These are phyloP conservation scores for Mesitornis unicolor DNA, from an alignment of 2,113 vertebrate genomes.

Conservation along the genomic window DNA sequence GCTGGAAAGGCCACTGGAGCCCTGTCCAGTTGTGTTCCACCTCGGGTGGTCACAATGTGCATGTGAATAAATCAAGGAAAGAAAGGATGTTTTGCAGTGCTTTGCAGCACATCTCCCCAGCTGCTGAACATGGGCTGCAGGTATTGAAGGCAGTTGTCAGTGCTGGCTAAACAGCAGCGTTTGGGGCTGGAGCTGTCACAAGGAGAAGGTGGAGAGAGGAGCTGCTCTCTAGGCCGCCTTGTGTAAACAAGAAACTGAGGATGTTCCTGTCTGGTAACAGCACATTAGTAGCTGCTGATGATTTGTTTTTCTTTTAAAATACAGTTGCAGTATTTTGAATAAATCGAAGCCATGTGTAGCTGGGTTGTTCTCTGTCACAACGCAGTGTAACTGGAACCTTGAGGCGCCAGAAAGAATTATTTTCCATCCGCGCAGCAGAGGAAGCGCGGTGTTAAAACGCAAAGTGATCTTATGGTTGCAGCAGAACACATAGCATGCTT, in stretches of 20 bases:
- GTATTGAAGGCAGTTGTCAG: neutral
- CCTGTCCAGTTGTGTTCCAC: neutral
- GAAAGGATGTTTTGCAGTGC: neutral
- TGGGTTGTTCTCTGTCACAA: neutral
- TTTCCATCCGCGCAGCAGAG: neutral
- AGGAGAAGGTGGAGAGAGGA: neutral
- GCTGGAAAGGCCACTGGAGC: neutral
- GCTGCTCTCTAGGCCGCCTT: neutral
- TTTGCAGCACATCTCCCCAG: neutral
- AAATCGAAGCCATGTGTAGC: neutral
- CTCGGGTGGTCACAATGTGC: neutral
- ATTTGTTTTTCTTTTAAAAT: slow-evolving; percentile 8
- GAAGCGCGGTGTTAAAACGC: neutral
- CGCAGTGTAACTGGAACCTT: neutral
- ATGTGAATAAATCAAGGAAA: neutral
- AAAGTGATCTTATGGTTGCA: neutral
- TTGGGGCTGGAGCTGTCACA: neutral
- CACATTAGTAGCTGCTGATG: neutral
- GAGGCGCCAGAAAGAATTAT: neutral
- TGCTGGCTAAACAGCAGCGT: neutral
- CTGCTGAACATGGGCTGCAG: neutral
- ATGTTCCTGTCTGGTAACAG: neutral
- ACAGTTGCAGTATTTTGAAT: neutral
- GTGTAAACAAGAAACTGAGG: neutral
- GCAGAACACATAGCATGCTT: neutral